A percentile compares a stretch with the other conserved stretches of the same genome.
These are phyloP conservation scores for Champsocephalus esox DNA, from an alignment of 2,797 vertebrate genomes.

Conservation along the genomic window DNA sequence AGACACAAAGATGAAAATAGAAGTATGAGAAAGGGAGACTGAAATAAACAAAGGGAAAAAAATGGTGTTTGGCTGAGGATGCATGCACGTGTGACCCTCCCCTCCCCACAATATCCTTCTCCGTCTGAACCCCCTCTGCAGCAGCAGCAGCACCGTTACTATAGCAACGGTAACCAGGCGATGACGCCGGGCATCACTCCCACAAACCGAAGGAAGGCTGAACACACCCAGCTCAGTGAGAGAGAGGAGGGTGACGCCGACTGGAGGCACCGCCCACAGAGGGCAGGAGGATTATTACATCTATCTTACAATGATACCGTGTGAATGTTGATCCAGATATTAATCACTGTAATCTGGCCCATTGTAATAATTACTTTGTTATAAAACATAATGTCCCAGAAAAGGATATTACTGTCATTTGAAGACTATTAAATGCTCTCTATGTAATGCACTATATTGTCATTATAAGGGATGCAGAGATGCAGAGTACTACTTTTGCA, in stretches of 20 bases:
- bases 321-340: no score
- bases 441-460: no score
- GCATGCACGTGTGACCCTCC: constrained; percentile 41
- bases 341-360: no score
- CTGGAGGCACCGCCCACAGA: neutral
- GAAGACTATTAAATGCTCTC: no score
- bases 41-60: constrained; percentile 32
- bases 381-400: no score
- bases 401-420: no score
- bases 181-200: constrained; percentile 70
- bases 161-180: constrained; percentile 64
- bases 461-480: no score
- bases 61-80: constrained; percentile 34
- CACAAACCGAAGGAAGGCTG: constrained; percentile 38
- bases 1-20: neutral
- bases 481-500: no score
- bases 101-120: constrained; percentile 21
- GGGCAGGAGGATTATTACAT: neutral
- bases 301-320: neutral
- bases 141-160: constrained; percentile 59
- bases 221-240: constrained; percentile 43
- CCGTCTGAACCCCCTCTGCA: constrained; percentile 47
- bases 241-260: neutral
- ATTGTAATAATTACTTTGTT: no score
- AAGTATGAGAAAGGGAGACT: constrained; percentile 3